These are phyloP conservation scores for Theocolax elegans DNA, from an alignment of 1,140 invertebrate genomes.

Conservation along the genomic window DNA sequence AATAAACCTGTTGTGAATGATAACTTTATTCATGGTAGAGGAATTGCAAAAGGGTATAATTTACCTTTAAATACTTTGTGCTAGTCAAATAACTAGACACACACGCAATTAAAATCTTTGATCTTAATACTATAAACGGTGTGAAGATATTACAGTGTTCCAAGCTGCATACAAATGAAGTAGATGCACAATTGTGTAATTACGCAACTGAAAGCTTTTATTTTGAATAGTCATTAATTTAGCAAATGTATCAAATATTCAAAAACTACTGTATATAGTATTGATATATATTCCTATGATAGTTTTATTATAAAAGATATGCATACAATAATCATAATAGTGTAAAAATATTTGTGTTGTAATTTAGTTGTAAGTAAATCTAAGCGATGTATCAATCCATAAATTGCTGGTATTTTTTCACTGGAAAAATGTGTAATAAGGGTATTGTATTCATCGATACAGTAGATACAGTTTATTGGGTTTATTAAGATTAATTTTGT, in stretches of 20 bases:
- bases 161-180: no score
- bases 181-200: no score
- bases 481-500: not conserved
- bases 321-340: not conserved
- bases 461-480: not conserved
- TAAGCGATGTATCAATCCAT: not conserved
- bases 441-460: not conserved
- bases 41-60: slow-evolving; percentile 20
- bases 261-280: slow-evolving; percentile 1
- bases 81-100: slow-evolving; percentile 30
- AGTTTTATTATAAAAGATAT: not conserved
- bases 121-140: no score
- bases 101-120: slow-evolving; percentile 6
- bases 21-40: slow-evolving; percentile 3
- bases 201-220: slow-evolving; percentile 27
- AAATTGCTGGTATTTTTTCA: slow-evolving; percentile 14
- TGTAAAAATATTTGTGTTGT: slow-evolving; percentile 10
- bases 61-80: slow-evolving; percentile 25
- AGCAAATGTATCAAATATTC: slow-evolving; percentile 3
- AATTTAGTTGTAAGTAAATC: slow-evolving; percentile 1
- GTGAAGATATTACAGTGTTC: no score
- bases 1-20: not conserved
- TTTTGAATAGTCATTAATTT: not conserved
- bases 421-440: not conserved
- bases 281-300: not conserved